Conservation (phyloP, 2,113 vertebrate species). For the Ceyx cyanopectus region DNA sequence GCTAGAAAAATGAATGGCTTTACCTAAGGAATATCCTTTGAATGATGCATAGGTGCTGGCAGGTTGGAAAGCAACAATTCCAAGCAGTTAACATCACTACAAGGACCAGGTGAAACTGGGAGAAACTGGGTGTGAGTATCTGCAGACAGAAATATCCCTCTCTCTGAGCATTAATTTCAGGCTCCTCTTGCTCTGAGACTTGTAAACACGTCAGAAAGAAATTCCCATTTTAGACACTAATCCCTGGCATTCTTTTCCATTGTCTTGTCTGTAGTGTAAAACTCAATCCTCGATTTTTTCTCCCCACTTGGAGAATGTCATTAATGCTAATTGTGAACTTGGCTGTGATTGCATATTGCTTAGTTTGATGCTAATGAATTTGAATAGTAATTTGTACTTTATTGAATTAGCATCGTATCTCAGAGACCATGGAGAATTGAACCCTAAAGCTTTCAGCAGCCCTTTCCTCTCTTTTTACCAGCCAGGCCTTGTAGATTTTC, state of each 20-base stretch:
- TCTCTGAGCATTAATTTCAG: neutral
- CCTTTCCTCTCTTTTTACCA: neutral
- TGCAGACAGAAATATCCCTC: neutral
- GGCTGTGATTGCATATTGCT: slow-evolving; percentile 53
- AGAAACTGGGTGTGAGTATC: neutral
- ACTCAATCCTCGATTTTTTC: neutral
- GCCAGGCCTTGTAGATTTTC: neutral
- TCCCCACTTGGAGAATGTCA: slow-evolving; percentile 46
- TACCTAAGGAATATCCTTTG: neutral
- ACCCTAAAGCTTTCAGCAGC: slow-evolving; percentile 27
- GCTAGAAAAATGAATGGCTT: neutral
- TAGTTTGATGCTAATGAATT: slow-evolving; percentile 61
- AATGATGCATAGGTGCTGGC: neutral
- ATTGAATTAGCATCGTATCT: slow-evolving; percentile 61
- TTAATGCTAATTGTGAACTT: slow-evolving; percentile 67
- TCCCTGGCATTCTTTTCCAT: slow-evolving; percentile 27
- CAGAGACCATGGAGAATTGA: slow-evolving; percentile 55
- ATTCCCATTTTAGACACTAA: slow-evolving; percentile 6
- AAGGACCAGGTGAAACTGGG: neutral
- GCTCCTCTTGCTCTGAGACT: neutral
- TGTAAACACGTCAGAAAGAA: neutral
- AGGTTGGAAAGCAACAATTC: neutral
- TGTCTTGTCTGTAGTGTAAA: slow-evolving; percentile 21
- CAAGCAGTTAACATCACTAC: neutral
- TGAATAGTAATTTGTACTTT: slow-evolving; percentile 60